Evolutionary conservation across 2,888 invertebrate genomes (phyloP), one percentile per base, ranked within the genome.

Genomic region (Callimorpha dominula): DNA sequence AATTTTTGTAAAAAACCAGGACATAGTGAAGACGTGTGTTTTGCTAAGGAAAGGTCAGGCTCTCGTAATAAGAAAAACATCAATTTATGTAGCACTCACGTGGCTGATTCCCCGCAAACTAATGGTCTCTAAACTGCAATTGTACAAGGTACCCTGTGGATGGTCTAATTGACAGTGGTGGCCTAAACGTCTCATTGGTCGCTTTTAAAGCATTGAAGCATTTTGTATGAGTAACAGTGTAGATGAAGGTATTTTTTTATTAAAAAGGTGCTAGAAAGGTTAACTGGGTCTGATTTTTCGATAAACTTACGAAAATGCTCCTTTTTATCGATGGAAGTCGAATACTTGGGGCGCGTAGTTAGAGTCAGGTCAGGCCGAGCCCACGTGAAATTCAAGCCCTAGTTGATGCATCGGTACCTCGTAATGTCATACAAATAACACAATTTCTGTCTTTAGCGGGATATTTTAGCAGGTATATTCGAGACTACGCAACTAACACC

Each of bases 91-190:
- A 31, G 31, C 31, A 12, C 15, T 8, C 43, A 46, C 6, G 43
- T 46, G 43, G 50, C 49, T 14, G 40, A 15, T 15, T 9, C 20
- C 1, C 14, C 1, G 9, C 6, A 43, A 4, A 43, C 12, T 20
- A 69, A 65, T 42, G 71, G 52, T 15, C 57, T 76, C 0, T 43
- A 31, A n/a, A 63, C 66, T 8, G 72, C 67, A 14, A 68, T 74
- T 2, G 62, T 74, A 7, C 60, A 74, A 14, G 74, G 71, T 1
- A 62, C 15, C 68, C 74, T 8, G 43, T 71, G 4, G 74, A 74
- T 54, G 46, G 71, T 43, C 52, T 74, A 17, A 74, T 74, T n/a
- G 68, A 74, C 50, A 74, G 71, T n/a, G 74, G 74, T 17, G 71
- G 71, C 0, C 31, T 72, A 43, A 57, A 70, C 20, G 17, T 70